Evolutionary conservation across 64 coral and sea anemone genomes (phyloP).

Genomic region (Montipora foliosa): DNA sequence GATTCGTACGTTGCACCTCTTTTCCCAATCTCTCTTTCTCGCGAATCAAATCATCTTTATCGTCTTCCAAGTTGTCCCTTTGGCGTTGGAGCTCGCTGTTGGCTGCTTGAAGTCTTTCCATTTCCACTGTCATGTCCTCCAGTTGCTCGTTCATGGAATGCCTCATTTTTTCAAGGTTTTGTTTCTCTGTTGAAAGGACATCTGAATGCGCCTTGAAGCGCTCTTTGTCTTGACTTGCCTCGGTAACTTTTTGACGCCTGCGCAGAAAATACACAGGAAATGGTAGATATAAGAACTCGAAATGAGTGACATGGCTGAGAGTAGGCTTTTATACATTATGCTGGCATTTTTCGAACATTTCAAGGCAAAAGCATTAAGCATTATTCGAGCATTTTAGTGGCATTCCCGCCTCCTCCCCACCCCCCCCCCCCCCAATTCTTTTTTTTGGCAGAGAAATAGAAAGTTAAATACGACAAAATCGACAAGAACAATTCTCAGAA

Average conservation of each 20-base stretch:
- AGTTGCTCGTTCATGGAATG: constrained; percentile 82
- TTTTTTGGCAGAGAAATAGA: no score
- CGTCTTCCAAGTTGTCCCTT: constrained; percentile 93
- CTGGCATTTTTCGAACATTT: no score
- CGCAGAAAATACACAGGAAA: neutral
- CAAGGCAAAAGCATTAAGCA: constrained; percentile 32
- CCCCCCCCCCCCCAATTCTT: no score
- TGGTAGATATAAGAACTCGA: no score
- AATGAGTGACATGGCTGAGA: no score
- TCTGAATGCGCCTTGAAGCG: constrained; percentile 88
- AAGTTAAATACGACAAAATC: no score
- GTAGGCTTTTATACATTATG: no score
- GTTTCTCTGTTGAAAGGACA: constrained; percentile 78
- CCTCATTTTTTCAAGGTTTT: constrained; percentile 84
- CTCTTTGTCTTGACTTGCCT: constrained; percentile 80
- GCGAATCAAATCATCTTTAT: constrained; percentile 89
- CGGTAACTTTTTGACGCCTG: constrained; percentile 83
- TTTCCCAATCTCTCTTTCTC: constrained; percentile 82
- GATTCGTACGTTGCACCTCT: constrained; percentile 75
- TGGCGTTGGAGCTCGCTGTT: constrained; percentile 95
- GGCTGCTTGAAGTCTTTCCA: constrained; percentile 89
- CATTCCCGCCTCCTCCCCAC: neutral
- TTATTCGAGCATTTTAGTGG: constrained; percentile 33
- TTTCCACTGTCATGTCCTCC: constrained; percentile 69
- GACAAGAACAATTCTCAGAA: no score